A percentile compares a stretch with the other conserved stretches of the same genome.
These are phyloP conservation scores for Microcaecilia unicolor DNA, from an alignment of 2,797 vertebrate species.

Conservation along the genomic window DNA sequence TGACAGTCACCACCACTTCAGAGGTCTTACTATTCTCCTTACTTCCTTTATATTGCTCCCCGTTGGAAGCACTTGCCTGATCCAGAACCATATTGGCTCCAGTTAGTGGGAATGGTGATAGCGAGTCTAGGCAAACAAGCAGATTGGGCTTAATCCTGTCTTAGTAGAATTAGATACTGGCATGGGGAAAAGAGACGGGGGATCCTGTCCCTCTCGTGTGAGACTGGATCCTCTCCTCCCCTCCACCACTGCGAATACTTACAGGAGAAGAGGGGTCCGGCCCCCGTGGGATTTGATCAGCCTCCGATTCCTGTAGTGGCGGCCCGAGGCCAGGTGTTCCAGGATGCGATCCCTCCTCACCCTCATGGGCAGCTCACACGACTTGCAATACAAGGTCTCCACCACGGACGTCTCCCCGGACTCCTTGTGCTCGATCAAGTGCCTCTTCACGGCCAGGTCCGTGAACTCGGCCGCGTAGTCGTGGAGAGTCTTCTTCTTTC, in stretches of 20 bases:
- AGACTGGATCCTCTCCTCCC: too few relatives aligned
- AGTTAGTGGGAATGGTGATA: too few relatives aligned
- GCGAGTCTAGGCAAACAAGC: too few relatives aligned
- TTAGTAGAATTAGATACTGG: too few relatives aligned
- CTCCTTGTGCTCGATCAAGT: slow-evolving; percentile 12
- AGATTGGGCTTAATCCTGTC: too few relatives aligned
- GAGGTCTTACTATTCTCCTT: too few relatives aligned
- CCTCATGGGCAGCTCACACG: slow-evolving; percentile 36
- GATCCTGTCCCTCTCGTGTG: too few relatives aligned
- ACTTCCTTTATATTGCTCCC: too few relatives aligned
- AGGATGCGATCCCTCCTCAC: slow-evolving; percentile 33
- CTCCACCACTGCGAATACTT: slow-evolving; percentile 5
- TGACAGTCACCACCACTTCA: too few relatives aligned
- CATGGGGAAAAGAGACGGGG: too few relatives aligned
- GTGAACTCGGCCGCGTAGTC: slow-evolving; percentile 32
- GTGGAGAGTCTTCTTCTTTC: slow-evolving; percentile 33
- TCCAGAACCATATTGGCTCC: too few relatives aligned
- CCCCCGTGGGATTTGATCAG: slow-evolving; percentile 26
- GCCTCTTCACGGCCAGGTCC: slow-evolving; percentile 34
- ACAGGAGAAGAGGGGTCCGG: slow-evolving; percentile 18
- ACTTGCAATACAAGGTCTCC: slow-evolving; percentile 33
- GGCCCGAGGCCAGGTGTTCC: slow-evolving; percentile 37
- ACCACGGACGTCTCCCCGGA: slow-evolving; percentile 17
- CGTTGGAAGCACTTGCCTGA: too few relatives aligned
- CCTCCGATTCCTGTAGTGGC: slow-evolving; percentile 35